A percentile compares a stretch with the other conserved stretches of the same genome.
phyloP scores from a whole-genome alignment of 2,888 invertebrate species.

The Melanophora roralis region DNA sequence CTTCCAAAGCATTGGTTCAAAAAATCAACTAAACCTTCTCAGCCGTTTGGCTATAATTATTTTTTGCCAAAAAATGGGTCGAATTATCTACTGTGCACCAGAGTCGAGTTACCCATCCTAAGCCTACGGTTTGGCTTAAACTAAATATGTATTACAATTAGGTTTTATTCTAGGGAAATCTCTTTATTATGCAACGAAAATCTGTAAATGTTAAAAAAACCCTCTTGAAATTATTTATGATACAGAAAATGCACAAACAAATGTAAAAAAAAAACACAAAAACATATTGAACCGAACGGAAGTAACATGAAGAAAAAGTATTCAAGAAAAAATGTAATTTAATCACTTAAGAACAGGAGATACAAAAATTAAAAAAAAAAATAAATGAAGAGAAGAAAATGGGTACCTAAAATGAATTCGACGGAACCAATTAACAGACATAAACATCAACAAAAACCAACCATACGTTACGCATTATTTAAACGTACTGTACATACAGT shows the following conservation, averaged over 20 bases:
- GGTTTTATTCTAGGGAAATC: no score
- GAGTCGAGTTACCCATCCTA: no score
- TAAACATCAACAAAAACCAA: conserved; percentile 10
- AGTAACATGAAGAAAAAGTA: conserved; percentile 11
- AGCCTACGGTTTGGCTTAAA: no score
- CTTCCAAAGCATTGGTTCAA: no score
- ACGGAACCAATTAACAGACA: conserved; percentile 26
- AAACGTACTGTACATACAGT: not conserved
- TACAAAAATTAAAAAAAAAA: conserved; percentile 17
- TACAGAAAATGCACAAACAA: conserved; percentile 24
- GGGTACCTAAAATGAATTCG: not conserved
- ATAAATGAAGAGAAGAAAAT: not conserved
- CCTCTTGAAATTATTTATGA: not conserved
- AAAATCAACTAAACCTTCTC: no score
- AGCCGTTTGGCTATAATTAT: no score
- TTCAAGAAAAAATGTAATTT: conserved; percentile 52
- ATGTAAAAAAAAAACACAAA: not conserved
- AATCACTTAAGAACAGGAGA: conserved; percentile 52
- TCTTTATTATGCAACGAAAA: no score
- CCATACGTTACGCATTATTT: no score
- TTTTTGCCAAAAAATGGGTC: no score
- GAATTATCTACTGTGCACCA: no score
- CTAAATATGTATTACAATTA: no score
- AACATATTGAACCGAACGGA: conserved; percentile 20
- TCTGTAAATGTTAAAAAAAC: not conserved